Evolutionary conservation across 2,888 invertebrate species (phyloP), one percentile per base, ranked within the genome.

Genomic region (Drosophila hamatofila): DNA sequence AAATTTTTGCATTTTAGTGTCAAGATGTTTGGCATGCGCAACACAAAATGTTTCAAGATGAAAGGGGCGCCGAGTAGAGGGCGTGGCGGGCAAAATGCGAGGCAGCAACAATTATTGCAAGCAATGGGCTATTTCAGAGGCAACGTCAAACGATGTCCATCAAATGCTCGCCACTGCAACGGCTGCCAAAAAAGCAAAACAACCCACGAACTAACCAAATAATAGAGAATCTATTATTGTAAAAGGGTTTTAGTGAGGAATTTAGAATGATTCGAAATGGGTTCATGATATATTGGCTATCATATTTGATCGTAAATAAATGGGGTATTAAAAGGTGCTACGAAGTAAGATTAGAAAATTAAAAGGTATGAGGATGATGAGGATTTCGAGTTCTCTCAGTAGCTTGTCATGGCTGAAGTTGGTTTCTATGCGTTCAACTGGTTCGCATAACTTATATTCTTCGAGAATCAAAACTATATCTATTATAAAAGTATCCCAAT

Each of bases 31-130:
- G 71, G 70, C 64, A 69, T 71, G 64, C 67, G 78, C 66, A 55
- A 42, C 52, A 54, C 60, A 67, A 76, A 76, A 72, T 54, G 42
- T 42, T 42, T 39, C 25, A 37, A 27, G 39, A 23, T 12, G 23
- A 11, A 30, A 25, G 39, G 27, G 33, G 51, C 14, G 33, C 14
- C 16, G 16, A 7, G 11, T 18, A 5, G 21, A 12, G 16, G 37
- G 41, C 27, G 44, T 30, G 5, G 41, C 39, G 27, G 65, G 68
- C 73, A 57, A 55, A 56, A 39, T 61, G 73, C 73, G 75, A 74
- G 82, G 75, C 79, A 87, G 85, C 89, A 91, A 88, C 90, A 90
- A 91, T 91, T 82, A 91, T 87, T 88, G 80, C 79, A 81, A 75
- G 76, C 81, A 83, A 89, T 83, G 89, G 81, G 79, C 89, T 90